phyloP scores from a whole-genome alignment of 2,888 invertebrate genomes.

The Trachelus troglodyta region DNA sequence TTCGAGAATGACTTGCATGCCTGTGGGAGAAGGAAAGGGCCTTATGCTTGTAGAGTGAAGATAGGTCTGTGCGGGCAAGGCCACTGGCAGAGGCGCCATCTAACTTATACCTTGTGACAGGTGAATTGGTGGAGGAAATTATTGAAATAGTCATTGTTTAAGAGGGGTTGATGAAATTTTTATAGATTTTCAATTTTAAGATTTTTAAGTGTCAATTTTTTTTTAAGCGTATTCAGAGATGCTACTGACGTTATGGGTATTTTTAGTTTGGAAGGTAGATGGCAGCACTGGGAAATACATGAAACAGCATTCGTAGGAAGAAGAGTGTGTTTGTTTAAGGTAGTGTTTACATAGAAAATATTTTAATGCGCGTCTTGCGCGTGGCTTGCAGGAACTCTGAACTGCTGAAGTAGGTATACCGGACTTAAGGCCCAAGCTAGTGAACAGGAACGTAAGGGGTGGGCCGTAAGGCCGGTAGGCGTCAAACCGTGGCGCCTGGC shows the following conservation, averaged over 20 bases:
- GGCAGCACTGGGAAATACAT: neutral
- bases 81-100: neutral
- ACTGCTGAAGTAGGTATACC: neutral
- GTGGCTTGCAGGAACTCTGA: neutral
- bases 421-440: neutral
- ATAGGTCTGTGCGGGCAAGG: constrained; percentile 22
- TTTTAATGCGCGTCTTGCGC: neutral
- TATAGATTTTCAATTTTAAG: neutral
- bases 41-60: constrained; percentile 9
- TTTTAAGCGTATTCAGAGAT: neutral
- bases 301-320: neutral
- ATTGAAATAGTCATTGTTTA: neutral
- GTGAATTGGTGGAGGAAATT: neutral
- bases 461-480: constrained; percentile 43
- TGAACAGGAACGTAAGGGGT: neutral
- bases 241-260: neutral
- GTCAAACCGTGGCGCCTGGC: constrained; percentile 60
- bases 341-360: neutral
- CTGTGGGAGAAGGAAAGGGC: constrained; percentile 14
- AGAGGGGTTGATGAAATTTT: neutral
- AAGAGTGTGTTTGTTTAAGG: neutral
- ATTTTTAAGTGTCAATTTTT: neutral
- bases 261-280: neutral
- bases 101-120: neutral
- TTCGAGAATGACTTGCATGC: constrained; percentile 60